Percentiles rank a stretch among this genome's conserved stretches.
phyloP scores from a whole-genome alignment of 2,888 invertebrate species.

The Mantis religiosa region DNA sequence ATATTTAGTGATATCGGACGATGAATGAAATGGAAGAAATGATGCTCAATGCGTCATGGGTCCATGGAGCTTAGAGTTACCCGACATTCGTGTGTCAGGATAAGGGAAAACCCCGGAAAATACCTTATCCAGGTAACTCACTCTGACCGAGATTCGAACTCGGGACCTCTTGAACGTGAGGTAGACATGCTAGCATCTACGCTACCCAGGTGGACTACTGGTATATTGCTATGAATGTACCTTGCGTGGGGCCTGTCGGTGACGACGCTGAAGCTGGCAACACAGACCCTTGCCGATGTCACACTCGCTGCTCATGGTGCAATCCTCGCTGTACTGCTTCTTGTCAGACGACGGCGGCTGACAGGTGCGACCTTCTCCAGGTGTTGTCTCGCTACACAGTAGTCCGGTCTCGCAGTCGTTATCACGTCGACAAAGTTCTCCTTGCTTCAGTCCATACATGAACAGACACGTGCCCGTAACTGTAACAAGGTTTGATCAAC shows the following conservation, averaged over 20 bases:
- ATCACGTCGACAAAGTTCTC: constrained; percentile 77
- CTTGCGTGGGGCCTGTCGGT: constrained; percentile 80
- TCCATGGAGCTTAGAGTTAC: too few relatives aligned
- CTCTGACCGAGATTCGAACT: too few relatives aligned
- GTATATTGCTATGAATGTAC: too few relatives aligned
- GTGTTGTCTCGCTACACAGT: constrained; percentile 63
- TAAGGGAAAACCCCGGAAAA: too few relatives aligned
- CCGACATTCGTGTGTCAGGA: too few relatives aligned
- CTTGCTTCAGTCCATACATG: constrained; percentile 69
- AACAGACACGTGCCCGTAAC: constrained; percentile 63
- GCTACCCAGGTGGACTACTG: too few relatives aligned
- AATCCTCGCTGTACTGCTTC: constrained; percentile 79
- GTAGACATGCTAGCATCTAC: too few relatives aligned
- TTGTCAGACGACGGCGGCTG: constrained; percentile 70
- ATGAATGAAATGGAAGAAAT: too few relatives aligned
- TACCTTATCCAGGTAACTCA: too few relatives aligned
- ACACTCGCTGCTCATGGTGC: constrained; percentile 76
- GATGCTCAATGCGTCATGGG: too few relatives aligned
- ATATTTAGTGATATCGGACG: too few relatives aligned
- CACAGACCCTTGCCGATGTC: constrained; percentile 81
- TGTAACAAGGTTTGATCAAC: constrained; percentile 40
- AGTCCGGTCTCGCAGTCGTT: constrained; percentile 81
- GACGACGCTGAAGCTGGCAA: constrained; percentile 81
- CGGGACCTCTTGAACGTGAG: too few relatives aligned
- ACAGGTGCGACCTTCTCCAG: constrained; percentile 61